Base-by-base conservation (phyloP, 2,113 vertebrate genomes). In the Merops nubicus region DNA sequence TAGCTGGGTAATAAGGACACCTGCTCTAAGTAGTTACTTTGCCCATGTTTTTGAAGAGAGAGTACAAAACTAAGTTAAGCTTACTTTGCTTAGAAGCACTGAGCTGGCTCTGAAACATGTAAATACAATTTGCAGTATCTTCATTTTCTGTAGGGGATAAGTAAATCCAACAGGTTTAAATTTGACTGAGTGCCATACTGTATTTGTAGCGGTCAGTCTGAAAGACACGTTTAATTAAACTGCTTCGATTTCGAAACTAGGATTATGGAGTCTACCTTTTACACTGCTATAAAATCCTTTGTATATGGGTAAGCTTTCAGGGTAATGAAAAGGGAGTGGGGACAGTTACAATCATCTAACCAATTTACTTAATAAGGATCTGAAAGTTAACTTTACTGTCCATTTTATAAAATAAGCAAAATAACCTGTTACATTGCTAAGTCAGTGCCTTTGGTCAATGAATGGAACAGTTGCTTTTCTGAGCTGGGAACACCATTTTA, bases 221-320 rank as follows among this genome's bases (percentile, higher is more conserved):
- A 64, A 90, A 95, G 85, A 38, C 48, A 42, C 2, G 8, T 88
- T 94, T 93, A 93, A 93, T 96, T 91, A 89, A 94, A 87, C 31
- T 40, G 43, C 36, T 94, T 81, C 43, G 13, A 11, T 70, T 88
- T 86, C 47, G 81, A 45, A 81, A 68, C 60, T 75, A 77, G 72
- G 72, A 59, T 89, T 64, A 28, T 29, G 31, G 51, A 86, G 47
- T 47, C 36, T 89, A 29, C 40, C 51, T 96, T 63, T 75, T 33
- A 60, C n/a, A 26, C 31, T 78, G 53, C 38, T 53, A 1, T 45
- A 70, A 81, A 81, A 81, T 93, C 47, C 48, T 73, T 56, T 47
- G 51, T 56, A 14, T 89, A 25, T n/a, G 75, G 83, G 70, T 53
- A 79, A 76, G 53, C 50, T 96, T 93, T 91, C 82, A 88, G 75